Evolutionary conservation across 2,888 invertebrate species (phyloP), one percentile per base, ranked within the genome.

Genomic region (Blera fallax): DNA sequence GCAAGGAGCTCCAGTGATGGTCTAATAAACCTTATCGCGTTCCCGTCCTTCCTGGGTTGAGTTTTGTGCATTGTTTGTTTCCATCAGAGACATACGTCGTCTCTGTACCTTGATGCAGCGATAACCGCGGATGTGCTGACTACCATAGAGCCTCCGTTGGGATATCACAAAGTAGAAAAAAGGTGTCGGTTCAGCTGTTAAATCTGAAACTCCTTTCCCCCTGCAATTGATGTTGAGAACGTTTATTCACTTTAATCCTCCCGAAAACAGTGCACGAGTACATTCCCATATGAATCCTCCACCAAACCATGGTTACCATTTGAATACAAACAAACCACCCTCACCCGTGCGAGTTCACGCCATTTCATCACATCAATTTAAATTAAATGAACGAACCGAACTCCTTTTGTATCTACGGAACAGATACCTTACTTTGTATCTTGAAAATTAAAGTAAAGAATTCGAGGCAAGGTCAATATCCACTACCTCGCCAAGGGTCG

Each of bases 381-480:
- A 70, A 62, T 60, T 43, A 64, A 43, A 43, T 21, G 58, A 58
- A 76, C 54, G 29, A 43, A 56, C 79, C 6, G n/a, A n/a, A n/a
- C n/a, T n/a, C n/a, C n/a, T n/a, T n/a, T n/a, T n/a, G n/a, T n/a
- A n/a, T n/a, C n/a, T n/a, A n/a, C n/a, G n/a, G n/a, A n/a, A n/a
- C n/a, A n/a, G n/a, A n/a, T n/a, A n/a, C n/a, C n/a, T n/a, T n/a
- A n/a, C n/a, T n/a, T 6, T 8, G 32, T 32, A 27, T 79, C 14
- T 29, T 32, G 32, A 43, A 58, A 62, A 37, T 62, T 29, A 50
- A 65, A 65, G 56, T 4, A 7, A 16, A 29, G 27, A n/a, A 58
- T 50, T 34, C 40, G 45, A 56, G 29, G 40, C 72, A 79, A 79
- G 79, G 79, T 72, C 79, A 72, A 79, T 58, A 72, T 79, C 64